These are phyloP conservation scores for Micromussa lordhowensis DNA, from an alignment of 92 coral and sea anemone genomes.

Conservation along the genomic window DNA sequence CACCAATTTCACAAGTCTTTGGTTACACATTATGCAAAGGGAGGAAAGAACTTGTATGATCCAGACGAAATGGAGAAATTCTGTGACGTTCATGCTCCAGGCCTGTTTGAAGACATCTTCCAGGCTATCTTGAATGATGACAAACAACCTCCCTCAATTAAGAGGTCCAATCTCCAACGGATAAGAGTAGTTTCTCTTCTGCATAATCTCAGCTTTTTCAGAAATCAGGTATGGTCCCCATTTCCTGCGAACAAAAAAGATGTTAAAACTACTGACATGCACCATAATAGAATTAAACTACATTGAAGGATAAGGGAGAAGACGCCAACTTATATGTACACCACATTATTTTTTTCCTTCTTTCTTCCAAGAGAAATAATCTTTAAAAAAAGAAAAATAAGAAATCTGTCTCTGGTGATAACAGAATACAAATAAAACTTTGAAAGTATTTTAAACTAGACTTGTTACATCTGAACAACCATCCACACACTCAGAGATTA, in stretches of 20 bases:
- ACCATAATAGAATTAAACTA: not conserved
- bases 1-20: conserved; percentile 23
- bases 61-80: conserved; percentile 37
- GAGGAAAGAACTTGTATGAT: conserved; percentile 18
- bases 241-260: not conserved
- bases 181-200: conserved; percentile 26
- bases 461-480: too few species aligned
- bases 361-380: too few species aligned
- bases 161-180: conserved; percentile 18
- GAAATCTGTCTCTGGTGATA: too few species aligned
- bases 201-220: too few species aligned
- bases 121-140: conserved; percentile 18
- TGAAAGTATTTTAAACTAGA: too few species aligned
- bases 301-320: not conserved
- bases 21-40: conserved; percentile 1
- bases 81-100: conserved; percentile 19
- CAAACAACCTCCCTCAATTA: conserved; percentile 6
- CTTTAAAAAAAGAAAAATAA: too few species aligned
- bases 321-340: not conserved
- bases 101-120: conserved; percentile 20
- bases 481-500: too few species aligned
- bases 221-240: conserved; percentile 44
- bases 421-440: too few species aligned
- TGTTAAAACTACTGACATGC: not conserved
- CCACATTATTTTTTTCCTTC: too few species aligned